Evolutionary conservation across 2,888 invertebrate species (phyloP).

Genomic region (Hololepta plana): DNA sequence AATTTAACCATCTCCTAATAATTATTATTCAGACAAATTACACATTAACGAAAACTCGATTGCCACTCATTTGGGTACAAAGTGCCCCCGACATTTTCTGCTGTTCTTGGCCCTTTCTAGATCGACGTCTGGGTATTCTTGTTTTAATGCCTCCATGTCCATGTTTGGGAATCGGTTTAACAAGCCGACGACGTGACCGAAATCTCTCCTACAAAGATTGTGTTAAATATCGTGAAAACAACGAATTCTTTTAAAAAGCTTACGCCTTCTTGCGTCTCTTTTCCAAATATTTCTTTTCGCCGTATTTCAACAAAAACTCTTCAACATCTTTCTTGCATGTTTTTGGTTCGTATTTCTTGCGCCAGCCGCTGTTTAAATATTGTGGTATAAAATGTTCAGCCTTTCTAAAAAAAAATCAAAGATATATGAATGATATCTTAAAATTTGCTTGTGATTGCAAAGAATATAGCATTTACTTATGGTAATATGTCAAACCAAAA

Average conservation of each 20-base stretch:
- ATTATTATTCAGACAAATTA: constrained; percentile 4
- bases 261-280: constrained; percentile 38
- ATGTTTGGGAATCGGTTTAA: constrained; percentile 60
- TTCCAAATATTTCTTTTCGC: constrained; percentile 42
- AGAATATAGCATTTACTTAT: constrained; percentile 26
- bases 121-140: constrained; percentile 59
- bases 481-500: constrained; percentile 41
- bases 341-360: constrained; percentile 32
- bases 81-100: constrained; percentile 44
- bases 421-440: constrained; percentile 6
- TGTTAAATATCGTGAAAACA: not conserved
- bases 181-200: constrained; percentile 48
- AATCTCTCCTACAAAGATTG: constrained; percentile 36
- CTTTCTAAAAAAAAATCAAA: constrained; percentile 20
- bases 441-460: not conserved
- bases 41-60: constrained; percentile 1
- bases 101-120: constrained; percentile 42
- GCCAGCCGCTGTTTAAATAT: constrained; percentile 46
- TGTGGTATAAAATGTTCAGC: constrained; percentile 47
- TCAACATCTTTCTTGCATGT: constrained; percentile 40
- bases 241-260: constrained; percentile 12
- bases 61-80: constrained; percentile 24
- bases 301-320: constrained; percentile 40
- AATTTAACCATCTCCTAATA: constrained; percentile 7
- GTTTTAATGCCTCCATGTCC: constrained; percentile 47